These are phyloP conservation scores for Illadopsis cleaveri DNA, from an alignment of 2,113 vertebrate genomes.

Conservation along the genomic window DNA sequence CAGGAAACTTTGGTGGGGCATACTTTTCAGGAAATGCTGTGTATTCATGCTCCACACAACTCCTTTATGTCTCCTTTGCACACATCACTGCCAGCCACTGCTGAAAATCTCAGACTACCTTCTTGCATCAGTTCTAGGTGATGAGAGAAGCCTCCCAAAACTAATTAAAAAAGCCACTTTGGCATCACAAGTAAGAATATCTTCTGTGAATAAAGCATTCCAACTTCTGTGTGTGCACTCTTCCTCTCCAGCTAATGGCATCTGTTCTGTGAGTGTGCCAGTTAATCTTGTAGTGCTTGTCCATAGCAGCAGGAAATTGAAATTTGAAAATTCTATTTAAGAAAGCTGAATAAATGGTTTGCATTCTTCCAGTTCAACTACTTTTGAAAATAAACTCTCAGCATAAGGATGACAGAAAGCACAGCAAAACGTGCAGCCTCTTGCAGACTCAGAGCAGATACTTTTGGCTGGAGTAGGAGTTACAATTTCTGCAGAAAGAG, in stretches of 20 bases:
- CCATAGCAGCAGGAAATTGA: neutral
- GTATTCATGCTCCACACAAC: neutral
- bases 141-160: neutral
- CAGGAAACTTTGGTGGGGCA: neutral
- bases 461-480: neutral
- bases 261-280: neutral
- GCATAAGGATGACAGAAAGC: neutral
- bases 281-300: neutral
- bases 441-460: neutral
- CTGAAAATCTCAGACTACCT: neutral
- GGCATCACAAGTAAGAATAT: neutral
- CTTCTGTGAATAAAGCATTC: neutral
- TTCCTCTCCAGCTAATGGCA: neutral
- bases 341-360: neutral
- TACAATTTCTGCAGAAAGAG: neutral
- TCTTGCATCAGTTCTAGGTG: neutral
- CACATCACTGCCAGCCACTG: neutral
- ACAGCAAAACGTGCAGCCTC: neutral
- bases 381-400: neutral
- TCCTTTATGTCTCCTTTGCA: neutral
- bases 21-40: neutral
- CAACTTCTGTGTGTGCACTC: neutral
- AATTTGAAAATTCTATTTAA: neutral
- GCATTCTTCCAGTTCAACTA: neutral
- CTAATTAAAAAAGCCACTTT: neutral